Percentiles rank a stretch among this genome's conserved stretches.
These are phyloP conservation scores for Pachypanchax playfairii DNA, from an alignment of 2,113 vertebrate species.

Conservation along the genomic window DNA sequence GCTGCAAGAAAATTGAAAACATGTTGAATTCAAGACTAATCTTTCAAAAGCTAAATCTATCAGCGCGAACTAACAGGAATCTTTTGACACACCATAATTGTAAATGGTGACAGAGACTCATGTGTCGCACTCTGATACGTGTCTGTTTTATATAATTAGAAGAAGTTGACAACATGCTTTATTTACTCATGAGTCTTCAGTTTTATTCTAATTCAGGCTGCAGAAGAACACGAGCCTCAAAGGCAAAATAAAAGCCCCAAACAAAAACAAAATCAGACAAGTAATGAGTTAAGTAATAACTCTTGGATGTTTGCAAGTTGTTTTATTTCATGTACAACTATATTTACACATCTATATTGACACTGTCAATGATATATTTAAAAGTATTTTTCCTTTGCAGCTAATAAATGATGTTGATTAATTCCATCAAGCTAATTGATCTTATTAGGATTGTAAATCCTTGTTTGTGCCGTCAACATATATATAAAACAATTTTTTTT, in stretches of 20 bases:
- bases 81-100: constrained; percentile 10
- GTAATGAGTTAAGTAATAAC: no score
- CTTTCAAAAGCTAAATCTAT: not conserved
- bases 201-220: constrained; percentile 1
- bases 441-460: no score
- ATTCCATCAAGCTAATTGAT: no score
- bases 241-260: not conserved
- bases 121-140: constrained; percentile 5
- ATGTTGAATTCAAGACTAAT: not conserved
- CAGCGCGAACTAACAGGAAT: not conserved
- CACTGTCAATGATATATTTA: no score
- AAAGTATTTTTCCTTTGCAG: no score
- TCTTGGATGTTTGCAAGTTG: no score
- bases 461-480: no score
- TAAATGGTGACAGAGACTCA: constrained; percentile 2
- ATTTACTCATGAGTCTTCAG: constrained; percentile 4
- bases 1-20: constrained; percentile 3
- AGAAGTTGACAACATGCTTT: constrained; percentile 4
- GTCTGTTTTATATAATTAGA: constrained; percentile 7
- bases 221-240: not conserved
- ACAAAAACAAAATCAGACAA: no score
- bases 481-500: no score
- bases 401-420: no score
- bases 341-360: no score
- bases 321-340: no score